phyloP scores from a whole-genome alignment of 2,113 vertebrate species.

The Steatornis caripensis region DNA sequence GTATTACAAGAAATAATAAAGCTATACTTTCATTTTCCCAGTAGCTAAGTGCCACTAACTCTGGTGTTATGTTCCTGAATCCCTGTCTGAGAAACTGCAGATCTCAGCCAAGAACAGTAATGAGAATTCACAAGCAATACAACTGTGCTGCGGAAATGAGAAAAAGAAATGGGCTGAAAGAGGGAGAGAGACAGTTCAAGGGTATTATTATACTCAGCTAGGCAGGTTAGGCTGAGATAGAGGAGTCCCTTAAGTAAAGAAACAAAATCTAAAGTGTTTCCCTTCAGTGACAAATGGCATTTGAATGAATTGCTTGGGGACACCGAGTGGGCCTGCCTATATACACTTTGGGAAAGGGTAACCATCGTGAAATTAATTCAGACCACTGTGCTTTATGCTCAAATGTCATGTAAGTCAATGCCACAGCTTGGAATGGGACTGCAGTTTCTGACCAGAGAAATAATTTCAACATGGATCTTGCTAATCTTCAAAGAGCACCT shows the following conservation, averaged over 20 bases:
- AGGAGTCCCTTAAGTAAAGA: not conserved
- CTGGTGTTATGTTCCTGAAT: not conserved
- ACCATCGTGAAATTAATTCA: not conserved
- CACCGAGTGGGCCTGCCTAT: not conserved
- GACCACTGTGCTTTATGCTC: not conserved
- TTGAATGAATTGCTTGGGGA: not conserved
- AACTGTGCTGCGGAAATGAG: not conserved
- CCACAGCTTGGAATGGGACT: not conserved
- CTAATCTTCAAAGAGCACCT: not conserved
- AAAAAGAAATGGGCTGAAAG: not conserved
- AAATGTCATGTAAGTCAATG: not conserved
- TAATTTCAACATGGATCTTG: not conserved
- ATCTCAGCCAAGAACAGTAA: not conserved
- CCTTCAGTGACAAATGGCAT: not conserved
- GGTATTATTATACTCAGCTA: not conserved
- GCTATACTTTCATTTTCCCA: not conserved
- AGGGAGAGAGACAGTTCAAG: slow-evolving; percentile 38
- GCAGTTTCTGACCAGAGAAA: not conserved
- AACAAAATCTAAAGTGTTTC: not conserved
- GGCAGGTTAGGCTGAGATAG: not conserved
- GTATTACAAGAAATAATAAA: not conserved
- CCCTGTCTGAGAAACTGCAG: not conserved
- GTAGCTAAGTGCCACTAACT: not conserved
- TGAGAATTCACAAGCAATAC: slow-evolving; percentile 10
- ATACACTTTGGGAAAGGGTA: not conserved